phyloP scores from a whole-genome alignment of 2,113 vertebrate genomes.

The Zosterops borbonicus region DNA sequence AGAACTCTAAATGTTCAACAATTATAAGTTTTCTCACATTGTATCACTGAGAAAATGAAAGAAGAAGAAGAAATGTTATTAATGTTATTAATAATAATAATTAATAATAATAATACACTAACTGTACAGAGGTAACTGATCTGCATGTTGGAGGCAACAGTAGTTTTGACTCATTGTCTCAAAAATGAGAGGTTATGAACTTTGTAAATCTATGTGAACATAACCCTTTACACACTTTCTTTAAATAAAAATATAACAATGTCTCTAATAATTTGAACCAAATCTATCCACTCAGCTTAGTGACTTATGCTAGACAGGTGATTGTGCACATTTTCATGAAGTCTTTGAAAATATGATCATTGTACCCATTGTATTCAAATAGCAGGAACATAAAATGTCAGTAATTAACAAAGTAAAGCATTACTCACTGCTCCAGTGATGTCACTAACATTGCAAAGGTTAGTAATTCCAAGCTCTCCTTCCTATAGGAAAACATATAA shows the following conservation, averaged over 20 bases:
- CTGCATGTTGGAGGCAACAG: not conserved
- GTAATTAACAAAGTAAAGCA: slow-evolving; percentile 5
- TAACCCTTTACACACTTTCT: not conserved
- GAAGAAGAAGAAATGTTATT: too few relatives aligned
- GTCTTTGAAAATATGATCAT: not conserved
- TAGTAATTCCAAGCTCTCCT: slow-evolving; percentile 21
- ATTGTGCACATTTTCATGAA: not conserved
- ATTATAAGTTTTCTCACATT: not conserved
- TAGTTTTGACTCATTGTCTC: not conserved
- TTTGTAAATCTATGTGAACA: not conserved
- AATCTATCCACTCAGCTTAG: not conserved
- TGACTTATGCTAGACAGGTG: not conserved
- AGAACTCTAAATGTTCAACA: not conserved
- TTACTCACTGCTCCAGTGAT: slow-evolving; percentile 65
- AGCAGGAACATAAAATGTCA: not conserved
- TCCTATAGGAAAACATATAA: slow-evolving; percentile 12
- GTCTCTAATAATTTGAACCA: not conserved
- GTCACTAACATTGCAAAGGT: slow-evolving; percentile 60
- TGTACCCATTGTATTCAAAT: not conserved
- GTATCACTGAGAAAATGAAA: not conserved
- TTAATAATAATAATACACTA: too few relatives aligned
- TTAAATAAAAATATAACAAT: not conserved
- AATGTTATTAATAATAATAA: too few relatives aligned
- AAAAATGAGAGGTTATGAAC: not conserved
- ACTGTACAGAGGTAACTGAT: not conserved